Evolutionary conservation across 2,797 vertebrate genomes (phyloP).

Genomic region (Lacerta agilis): DNA sequence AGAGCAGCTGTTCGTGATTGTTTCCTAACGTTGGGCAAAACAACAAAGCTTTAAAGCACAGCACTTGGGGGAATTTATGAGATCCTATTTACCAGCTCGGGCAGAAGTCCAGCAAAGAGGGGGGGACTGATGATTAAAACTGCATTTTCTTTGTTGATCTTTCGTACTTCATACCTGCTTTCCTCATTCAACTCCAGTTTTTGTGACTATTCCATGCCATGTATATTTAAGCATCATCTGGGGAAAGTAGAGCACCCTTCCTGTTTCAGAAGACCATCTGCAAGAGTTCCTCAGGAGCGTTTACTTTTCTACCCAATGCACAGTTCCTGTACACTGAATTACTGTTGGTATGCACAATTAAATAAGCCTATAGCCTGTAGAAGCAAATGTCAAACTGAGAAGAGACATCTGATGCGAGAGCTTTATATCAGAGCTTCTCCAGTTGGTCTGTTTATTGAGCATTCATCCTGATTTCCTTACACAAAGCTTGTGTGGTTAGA

Average conservation of each 20-base stretch:
- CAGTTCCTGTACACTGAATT: background rate
- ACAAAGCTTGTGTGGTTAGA: too few species aligned
- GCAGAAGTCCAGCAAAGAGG: slow-evolving; percentile 56
- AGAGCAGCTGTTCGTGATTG: slow-evolving; percentile 70
- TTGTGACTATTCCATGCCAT: slow-evolving; percentile 4
- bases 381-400: background rate
- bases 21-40: slow-evolving; percentile 65
- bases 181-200: background rate
- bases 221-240: background rate
- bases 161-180: background rate
- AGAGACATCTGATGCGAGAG: background rate
- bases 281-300: background rate
- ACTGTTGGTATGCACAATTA: background rate
- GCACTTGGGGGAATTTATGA: slow-evolving; percentile 68
- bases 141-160: slow-evolving; percentile 22
- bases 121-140: slow-evolving; percentile 51
- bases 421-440: background rate
- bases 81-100: slow-evolving; percentile 61
- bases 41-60: slow-evolving; percentile 65
- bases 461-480: too few species aligned
- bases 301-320: background rate
- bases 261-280: background rate
- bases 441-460: too few species aligned
- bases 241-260: background rate
- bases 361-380: background rate